Base-by-base conservation (phyloP, 1,140 invertebrate genomes). In the Drosophila ananassae region DNA sequence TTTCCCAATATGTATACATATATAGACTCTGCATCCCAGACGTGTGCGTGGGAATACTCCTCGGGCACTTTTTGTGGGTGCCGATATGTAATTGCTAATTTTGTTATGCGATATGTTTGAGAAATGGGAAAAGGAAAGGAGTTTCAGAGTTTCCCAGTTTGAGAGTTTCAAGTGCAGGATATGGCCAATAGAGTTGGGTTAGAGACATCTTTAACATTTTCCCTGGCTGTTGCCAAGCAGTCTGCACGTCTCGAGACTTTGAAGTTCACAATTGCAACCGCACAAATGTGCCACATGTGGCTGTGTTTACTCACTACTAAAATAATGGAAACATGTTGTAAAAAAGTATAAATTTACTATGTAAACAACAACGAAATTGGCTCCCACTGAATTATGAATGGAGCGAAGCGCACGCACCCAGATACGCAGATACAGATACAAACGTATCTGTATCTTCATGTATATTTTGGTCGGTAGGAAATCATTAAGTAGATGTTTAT, bases 331-430 rank as follows among this genome's bases (percentile, higher is more conserved):
- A 79, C 79, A 89, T 83, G 83, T 87, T 79, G 83, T 87, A 89
- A 87, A 89, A 69, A 87, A 89, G 83, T 87, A 87, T 87, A 87
- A 87, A 87, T 87, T 87, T 87, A 87, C 83, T 87, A 89, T 87
- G 83, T 87, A 87, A 87, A 84, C 80, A 84, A 81, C 78, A 81
- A 66, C 71, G 73, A 80, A 74, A 53, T 66, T 57, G 53, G 72
- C 59, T 68, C 57, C 58, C 60, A 56, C 66, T 63, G 58, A 87
- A 87, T 87, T 82, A 85, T 89, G 69, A 82, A 85, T 85, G 82
- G 22, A 44, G 41, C 13, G 41, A 8, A 44, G 13, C 41, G n/a
- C 9, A 22, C 21, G 52, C 77, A 85, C 59, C 61, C 72, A 56
- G 25, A 37, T 41, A 71, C 48, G 47, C 73, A 61, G 37, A 52